Percentiles rank a stretch among this genome's conserved stretches.
phyloP scores from a whole-genome alignment of 2,888 invertebrate species.

The Perithous albicinctus region DNA sequence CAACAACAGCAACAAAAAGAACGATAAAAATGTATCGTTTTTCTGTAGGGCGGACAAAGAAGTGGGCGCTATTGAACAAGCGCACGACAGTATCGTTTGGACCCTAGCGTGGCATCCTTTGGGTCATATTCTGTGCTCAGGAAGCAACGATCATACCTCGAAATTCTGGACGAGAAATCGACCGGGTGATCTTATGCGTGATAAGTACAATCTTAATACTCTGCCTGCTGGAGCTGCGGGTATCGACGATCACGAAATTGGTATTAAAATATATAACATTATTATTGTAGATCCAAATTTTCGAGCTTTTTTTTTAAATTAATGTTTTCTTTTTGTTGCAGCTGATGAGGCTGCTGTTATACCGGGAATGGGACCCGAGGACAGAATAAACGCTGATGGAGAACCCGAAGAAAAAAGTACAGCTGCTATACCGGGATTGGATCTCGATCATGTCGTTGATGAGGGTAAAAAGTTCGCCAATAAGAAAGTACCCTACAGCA shows the following conservation, averaged over 20 bases:
- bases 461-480: slow-evolving; percentile 88
- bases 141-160: slow-evolving; percentile 99
- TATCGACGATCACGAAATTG: slow-evolving; percentile 89
- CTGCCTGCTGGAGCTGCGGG: slow-evolving; percentile 93
- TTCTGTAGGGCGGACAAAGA: slow-evolving; percentile 95
- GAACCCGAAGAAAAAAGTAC: slow-evolving; percentile 72
- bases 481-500: slow-evolving; percentile 96
- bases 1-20: not conserved
- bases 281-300: slow-evolving; percentile 1
- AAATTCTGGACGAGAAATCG: slow-evolving; percentile 99
- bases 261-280: slow-evolving; percentile 81
- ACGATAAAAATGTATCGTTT: no score
- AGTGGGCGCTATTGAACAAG: slow-evolving; percentile 98
- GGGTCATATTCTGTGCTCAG: slow-evolving; percentile 99
- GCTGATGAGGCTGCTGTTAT: slow-evolving; percentile 92
- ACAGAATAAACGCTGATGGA: slow-evolving; percentile 90
- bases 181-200: slow-evolving; percentile 99
- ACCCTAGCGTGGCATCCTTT: slow-evolving; percentile 99
- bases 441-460: slow-evolving; percentile 91
- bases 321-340: slow-evolving; percentile 64
- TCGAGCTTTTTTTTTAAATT: slow-evolving; percentile 15
- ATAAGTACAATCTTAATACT: slow-evolving; percentile 98
- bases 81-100: slow-evolving; percentile 99
- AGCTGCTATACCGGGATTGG: slow-evolving; percentile 92
- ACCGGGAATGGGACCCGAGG: slow-evolving; percentile 99